Evolutionary conservation across 2,888 invertebrate genomes (phyloP), one percentile per base, ranked within the genome.

Genomic region (Rosalia funebris): DNA sequence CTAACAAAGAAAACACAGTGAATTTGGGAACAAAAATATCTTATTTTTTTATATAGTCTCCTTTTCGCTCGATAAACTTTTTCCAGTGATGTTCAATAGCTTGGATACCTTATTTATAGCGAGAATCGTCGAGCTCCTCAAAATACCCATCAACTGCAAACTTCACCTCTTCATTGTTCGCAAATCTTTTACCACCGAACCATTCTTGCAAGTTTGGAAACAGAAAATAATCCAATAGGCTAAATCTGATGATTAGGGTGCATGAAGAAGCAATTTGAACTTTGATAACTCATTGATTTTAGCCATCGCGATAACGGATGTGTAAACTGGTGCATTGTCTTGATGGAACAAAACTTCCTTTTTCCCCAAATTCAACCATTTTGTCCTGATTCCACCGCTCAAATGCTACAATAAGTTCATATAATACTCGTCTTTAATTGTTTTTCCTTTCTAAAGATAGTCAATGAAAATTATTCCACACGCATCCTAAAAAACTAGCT

Each of bases 121-220:
- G 4, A 25, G 25, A 25, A 37, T 12, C 14, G 7, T 37, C 12
- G 14, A 37, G 4, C 37, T 37, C 37, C 37, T 37, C 37, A 37
- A 37, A 37, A 37, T 37, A 37, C 11, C 37, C 37, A 1, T 37
- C 14, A 37, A 37, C 37, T 4, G 12, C 37, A 37, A 12, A 37
- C 37, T 37, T 12, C 37, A 37, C 56, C 37, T 63, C 55, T 55
- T 64, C 61, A 53, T 62, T 62, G 58, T 64, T 64, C 32, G 47
- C 36, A 60, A 68, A 66, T 70, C 25, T 68, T 48, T 63, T 47
- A 48, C 62, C 67, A 19, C 54, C 57, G 48, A 65, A 57, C 57
- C 41, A 52, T 41, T 57, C 48, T 15, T 42, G 20, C 47, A 37
- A 42, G 34, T 46, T 46, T 46, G 3, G 25, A 25, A 25, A 25